Conservation (phyloP, 2,113 vertebrate genomes). For the Ictalurus punctatus region DNA sequence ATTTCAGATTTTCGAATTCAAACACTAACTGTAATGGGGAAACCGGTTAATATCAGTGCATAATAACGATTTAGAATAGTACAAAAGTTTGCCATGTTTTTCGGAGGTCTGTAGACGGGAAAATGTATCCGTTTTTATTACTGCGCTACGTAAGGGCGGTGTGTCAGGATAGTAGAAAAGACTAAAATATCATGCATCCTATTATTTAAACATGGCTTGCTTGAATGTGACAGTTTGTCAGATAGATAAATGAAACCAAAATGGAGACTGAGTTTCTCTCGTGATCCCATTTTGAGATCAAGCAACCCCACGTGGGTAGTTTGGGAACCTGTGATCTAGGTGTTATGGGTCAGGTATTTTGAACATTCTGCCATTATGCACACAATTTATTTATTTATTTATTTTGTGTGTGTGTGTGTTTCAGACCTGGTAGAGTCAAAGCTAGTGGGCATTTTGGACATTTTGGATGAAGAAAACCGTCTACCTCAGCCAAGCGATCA, state of each 20-base stretch:
- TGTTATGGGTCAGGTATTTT: background rate
- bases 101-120: no score
- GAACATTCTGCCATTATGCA: background rate
- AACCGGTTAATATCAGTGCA: background rate
- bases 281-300: no score
- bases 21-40: background rate
- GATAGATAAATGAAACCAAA: no score
- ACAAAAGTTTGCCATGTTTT: no score
- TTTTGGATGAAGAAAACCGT: conserved; percentile 97
- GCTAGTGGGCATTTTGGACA: conserved; percentile 91
- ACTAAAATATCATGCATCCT: no score
- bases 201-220: no score
- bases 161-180: no score
- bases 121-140: no score
- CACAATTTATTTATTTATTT: background rate
- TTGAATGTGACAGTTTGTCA: no score
- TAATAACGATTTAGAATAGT: background rate
- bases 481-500: conserved; percentile 96
- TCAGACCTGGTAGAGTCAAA: conserved; percentile 96
- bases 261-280: no score
- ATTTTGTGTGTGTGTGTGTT: conserved; percentile 24
- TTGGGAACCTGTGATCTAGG: background rate
- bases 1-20: background rate
- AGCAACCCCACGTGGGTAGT: background rate
- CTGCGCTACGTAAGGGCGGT: no score